Base-by-base conservation (phyloP, 2,888 invertebrate species). In the Taphrorychus bicolor region DNA sequence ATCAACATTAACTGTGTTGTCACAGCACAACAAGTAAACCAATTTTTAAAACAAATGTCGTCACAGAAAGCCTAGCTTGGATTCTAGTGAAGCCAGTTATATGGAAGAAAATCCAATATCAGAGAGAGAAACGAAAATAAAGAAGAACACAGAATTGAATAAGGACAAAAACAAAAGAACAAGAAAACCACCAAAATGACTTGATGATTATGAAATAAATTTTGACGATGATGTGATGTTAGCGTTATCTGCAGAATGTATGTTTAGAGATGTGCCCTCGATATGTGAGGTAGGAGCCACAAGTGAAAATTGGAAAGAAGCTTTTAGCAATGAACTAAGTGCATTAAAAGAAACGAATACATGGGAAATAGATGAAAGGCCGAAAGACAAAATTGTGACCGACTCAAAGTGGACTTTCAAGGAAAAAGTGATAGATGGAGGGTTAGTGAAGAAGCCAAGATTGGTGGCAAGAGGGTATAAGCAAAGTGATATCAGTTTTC, bases 121-220 rank as follows among this genome's bases (percentile, higher is more conserved):
- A n/a, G n/a, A n/a, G n/a, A n/a, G n/a, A n/a, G n/a, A n/a, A n/a
- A n/a, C n/a, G n/a, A n/a, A n/a, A n/a, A n/a, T n/a, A 51, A 19
- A 19, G 5, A 5, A 40, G 17, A 56, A 40, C 14, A 18, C 7
- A 40, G 19, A 17, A 14, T 11, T 2, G 18, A 7, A 56, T 9
- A 40, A 40, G 56, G 19, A 32, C 17, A 41, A 5, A 22, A 58
- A 21, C 2, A 42, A 18, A 40, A 60, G 11, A 18, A 60, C 5
- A 51, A 59, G 42, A 42, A 22, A 24, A 14, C 32, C 40, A 52
- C 62, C 67, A 3, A 24, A 42, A 40, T 48, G 54, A 60, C 65
- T 62, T 22, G 18, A 61, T 14, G 70, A 71, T 23, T 71, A 67
- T 60, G 59, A 61, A 49, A 22, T 67, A 32, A 21, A 64, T 24